Percentiles rank a stretch among this genome's conserved stretches.
These are phyloP conservation scores for Eidolon helvum DNA, from an alignment of 2,113 vertebrate species.

Conservation along the genomic window DNA sequence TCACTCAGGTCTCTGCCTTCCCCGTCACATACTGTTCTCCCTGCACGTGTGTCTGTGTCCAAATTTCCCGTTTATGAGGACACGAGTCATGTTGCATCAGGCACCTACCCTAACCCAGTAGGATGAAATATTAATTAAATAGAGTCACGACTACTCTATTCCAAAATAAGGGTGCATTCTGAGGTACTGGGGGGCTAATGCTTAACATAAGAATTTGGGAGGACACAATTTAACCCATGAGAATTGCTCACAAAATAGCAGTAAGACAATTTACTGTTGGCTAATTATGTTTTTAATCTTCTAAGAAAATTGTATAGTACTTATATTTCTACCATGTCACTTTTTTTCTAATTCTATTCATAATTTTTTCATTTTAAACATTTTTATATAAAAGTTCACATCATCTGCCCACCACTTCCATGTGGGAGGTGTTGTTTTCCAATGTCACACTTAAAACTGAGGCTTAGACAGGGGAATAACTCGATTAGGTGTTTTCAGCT, in stretches of 20 bases:
- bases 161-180: background rate
- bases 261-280: background rate
- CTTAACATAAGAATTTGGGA: background rate
- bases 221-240: background rate
- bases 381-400: background rate
- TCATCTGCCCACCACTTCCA: background rate
- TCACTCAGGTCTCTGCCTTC: no score
- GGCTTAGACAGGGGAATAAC: background rate
- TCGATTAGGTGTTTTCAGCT: background rate
- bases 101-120: accelerated
- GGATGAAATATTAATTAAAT: background rate
- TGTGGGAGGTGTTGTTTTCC: background rate
- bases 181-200: background rate
- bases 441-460: background rate
- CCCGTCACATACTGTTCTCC: background rate
- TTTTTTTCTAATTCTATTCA: background rate
- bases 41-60: background rate
- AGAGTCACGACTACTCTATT: background rate
- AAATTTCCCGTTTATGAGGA: background rate
- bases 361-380: background rate
- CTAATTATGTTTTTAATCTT: background rate
- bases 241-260: background rate
- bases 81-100: background rate
- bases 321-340: background rate
- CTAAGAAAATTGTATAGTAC: background rate